phyloP scores from a whole-genome alignment of 2,113 vertebrate species.

The Eleginops maclovinus region DNA sequence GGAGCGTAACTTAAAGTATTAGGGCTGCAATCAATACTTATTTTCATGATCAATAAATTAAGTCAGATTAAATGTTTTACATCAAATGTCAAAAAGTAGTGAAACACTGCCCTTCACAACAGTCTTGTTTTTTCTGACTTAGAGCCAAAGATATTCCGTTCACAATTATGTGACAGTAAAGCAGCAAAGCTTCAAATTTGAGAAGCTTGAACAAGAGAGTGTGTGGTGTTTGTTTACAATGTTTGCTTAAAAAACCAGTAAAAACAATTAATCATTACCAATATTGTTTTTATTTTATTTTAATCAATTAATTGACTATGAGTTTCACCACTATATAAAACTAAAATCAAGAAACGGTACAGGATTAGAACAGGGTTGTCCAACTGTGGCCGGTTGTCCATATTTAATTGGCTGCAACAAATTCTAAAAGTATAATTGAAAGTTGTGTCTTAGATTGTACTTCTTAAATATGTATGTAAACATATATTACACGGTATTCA shows the following conservation, averaged over 20 bases:
- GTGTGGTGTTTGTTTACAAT: background rate
- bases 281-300: accelerated
- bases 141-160: background rate
- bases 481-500: no score
- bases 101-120: background rate
- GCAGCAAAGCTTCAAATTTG: background rate
- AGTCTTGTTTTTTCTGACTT: background rate
- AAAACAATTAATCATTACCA: background rate
- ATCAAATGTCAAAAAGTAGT: background rate
- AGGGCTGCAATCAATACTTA: background rate
- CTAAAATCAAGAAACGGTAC: no score
- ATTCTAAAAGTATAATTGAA: no score
- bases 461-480: no score
- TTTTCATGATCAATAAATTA: background rate
- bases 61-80: no score
- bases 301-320: background rate
- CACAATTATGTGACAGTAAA: background rate
- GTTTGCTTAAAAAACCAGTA: background rate
- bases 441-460: no score
- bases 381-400: no score
- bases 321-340: background rate
- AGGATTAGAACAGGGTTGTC: no score
- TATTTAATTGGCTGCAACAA: no score
- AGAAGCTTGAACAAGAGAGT: background rate
- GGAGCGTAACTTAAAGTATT: no score